Evolutionary conservation across 2,797 vertebrate species (phyloP).

Genomic region (Sorex maritimensis): DNA sequence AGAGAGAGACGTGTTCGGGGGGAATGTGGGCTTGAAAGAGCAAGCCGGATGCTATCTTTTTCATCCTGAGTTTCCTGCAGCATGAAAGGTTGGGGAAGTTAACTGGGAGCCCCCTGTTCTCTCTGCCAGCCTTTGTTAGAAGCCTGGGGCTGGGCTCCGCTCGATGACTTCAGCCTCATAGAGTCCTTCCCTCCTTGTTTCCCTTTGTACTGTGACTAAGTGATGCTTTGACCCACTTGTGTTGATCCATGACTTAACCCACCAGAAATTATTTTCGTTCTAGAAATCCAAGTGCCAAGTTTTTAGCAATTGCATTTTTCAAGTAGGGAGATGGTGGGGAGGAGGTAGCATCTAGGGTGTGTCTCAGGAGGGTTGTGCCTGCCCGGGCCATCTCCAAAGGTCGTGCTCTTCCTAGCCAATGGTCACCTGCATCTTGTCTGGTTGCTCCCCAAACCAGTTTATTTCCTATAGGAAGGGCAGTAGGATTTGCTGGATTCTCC

Average conservation of each 20-base stretch:
- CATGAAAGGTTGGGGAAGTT: neutral
- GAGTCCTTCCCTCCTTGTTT: neutral
- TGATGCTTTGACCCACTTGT: neutral
- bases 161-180: neutral
- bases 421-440: neutral
- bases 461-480: neutral
- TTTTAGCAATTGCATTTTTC: neutral
- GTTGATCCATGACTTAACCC: neutral
- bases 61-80: neutral
- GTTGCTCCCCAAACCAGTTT: neutral
- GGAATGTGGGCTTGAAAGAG: too few relatives aligned
- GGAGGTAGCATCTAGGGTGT: neutral
- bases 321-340: fast-evolving
- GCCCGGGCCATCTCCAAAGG: neutral
- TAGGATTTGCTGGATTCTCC: neutral
- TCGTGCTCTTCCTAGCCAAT: fast-evolving
- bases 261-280: neutral
- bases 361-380: neutral
- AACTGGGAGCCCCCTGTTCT: fast-evolving
- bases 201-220: neutral
- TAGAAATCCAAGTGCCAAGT: neutral
- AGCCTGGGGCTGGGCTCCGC: fast-evolving
- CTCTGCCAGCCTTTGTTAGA: neutral
- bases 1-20: too few relatives aligned
- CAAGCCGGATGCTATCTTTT: neutral